phyloP scores from a whole-genome alignment of 2,113 vertebrate genomes.

The Phodopus roborovskii region DNA sequence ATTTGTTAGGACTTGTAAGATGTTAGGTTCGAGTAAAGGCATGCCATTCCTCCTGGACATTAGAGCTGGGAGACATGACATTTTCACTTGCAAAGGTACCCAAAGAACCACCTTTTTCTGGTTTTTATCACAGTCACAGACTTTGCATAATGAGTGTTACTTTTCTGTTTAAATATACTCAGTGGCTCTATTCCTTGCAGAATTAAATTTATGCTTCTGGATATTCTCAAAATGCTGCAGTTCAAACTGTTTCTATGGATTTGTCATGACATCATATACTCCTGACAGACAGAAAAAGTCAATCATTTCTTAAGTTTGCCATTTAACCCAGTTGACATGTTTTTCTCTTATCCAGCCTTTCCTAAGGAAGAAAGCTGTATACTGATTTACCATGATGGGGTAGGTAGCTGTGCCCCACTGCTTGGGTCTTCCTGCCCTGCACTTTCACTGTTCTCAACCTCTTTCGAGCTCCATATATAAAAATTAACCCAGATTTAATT shows the following conservation, averaged over 20 bases:
- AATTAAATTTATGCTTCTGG: neutral
- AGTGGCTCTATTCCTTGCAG: neutral
- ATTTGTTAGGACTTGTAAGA: neutral
- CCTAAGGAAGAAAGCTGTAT: neutral
- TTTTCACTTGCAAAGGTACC: neutral
- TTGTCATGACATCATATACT: neutral
- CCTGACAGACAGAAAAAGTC: constrained; percentile 13
- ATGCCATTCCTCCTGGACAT: neutral
- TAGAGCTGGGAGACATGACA: neutral
- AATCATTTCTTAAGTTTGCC: neutral
- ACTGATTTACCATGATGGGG: neutral
- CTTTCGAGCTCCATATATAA: neutral
- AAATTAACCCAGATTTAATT: neutral
- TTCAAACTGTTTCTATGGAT: neutral
- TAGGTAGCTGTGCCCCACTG: neutral
- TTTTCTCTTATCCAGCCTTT: neutral
- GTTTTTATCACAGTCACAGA: neutral
- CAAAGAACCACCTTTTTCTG: neutral
- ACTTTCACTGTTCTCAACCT: neutral
- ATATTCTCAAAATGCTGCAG: neutral
- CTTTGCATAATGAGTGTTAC: neutral
- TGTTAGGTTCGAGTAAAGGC: neutral
- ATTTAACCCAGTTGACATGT: neutral
- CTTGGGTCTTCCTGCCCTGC: neutral
- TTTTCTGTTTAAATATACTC: constrained; percentile 4